Base-by-base conservation (phyloP, 1,140 invertebrate genomes). In the Dendrolimus punctatus region DNA sequence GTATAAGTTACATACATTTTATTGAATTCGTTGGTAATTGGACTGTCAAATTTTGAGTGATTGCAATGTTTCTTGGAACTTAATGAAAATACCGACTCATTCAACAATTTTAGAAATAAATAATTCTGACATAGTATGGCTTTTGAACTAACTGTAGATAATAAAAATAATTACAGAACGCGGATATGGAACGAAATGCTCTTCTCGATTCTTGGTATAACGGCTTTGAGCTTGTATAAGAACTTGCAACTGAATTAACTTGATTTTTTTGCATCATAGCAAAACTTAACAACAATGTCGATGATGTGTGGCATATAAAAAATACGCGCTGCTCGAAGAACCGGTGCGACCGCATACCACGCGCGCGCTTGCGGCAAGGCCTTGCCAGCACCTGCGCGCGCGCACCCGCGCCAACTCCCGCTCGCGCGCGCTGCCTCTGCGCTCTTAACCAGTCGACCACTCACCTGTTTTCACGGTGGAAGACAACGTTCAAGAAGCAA, bases 271-370 rank as follows among this genome's bases (percentile, higher is more conserved):
- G 77, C 77, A 74, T 76, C 65, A 74, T 72, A 85, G 73, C 74
- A 83, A 81, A 83, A 83, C 73, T 80, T 75, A 76, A 75, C 68
- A 84, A 81, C 76, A 85, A 83, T 80, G 74, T 80, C 63, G 76
- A 79, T 82, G 72, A 83, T 83, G 75, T 85, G 78, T 81, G 73
- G 72, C 57, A 64, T 76, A 71, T 79, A 85, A 84, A 84, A 83
- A 85, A 85, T 77, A 72, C 78, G 76, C 77, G 73, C 71, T 80
- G 80, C 74, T 85, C 83, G 80, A 79, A 77, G 71, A 85, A 85
- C 82, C 82, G 82, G 82, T 85, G 80, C 62, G 77, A 83, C 82
- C 76, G 74, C 82, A 85, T 85, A 76, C 82, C 82, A 64, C 58
- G 67, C 71, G 80, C 74, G 77, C 76, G 76, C 77, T 80, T 64